phyloP scores from a whole-genome alignment of 2,113 vertebrate genomes.

The Ia io region DNA sequence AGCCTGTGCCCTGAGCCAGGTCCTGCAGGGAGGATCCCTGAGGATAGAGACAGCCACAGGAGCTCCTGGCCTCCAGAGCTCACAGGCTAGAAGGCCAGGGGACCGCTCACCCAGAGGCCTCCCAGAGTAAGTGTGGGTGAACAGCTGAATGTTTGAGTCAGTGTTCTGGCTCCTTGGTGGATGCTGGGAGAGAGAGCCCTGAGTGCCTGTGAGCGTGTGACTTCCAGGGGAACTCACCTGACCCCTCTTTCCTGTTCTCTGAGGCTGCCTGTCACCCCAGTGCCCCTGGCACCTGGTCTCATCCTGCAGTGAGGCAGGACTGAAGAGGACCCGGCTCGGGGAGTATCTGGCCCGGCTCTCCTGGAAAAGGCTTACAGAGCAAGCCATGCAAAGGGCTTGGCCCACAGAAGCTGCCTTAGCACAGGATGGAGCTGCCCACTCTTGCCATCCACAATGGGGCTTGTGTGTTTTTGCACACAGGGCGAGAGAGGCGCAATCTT shows the following conservation, averaged over 20 bases:
- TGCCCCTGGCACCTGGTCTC: background rate
- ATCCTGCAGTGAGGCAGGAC: background rate
- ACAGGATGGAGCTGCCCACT: background rate
- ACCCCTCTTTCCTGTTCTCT: background rate
- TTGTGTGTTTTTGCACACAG: background rate
- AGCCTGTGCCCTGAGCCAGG: background rate
- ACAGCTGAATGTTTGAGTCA: background rate
- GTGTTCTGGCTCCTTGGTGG: background rate
- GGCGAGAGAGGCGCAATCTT: background rate
- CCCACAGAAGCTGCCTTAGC: background rate
- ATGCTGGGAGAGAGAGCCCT: background rate
- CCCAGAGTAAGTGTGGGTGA: background rate
- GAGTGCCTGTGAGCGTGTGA: rapidly evolving
- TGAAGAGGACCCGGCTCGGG: background rate
- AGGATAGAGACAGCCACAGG: background rate
- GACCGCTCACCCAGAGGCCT: background rate
- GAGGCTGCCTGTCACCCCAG: background rate
- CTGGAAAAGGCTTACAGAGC: background rate
- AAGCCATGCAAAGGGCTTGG: background rate
- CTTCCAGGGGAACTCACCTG: background rate
- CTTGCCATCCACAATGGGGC: background rate
- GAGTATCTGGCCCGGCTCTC: background rate
- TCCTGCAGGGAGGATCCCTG: background rate
- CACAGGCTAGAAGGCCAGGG: background rate
- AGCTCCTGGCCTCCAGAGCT: background rate